These are phyloP conservation scores for Lepus americanus DNA, from an alignment of 2,113 vertebrate species.

Conservation along the genomic window DNA sequence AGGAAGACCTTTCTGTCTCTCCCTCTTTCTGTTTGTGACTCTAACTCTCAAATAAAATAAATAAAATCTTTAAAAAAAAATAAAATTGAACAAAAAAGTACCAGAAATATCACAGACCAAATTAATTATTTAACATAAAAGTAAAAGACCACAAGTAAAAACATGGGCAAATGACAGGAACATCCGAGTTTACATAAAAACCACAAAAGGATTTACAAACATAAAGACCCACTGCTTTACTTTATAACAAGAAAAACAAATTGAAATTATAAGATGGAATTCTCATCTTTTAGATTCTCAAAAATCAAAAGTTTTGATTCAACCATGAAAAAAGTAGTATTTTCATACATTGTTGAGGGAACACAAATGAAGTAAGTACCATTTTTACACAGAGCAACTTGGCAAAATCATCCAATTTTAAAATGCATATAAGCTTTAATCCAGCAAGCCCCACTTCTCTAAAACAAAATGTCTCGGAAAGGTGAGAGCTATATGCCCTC, in stretches of 20 bases:
- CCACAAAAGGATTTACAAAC: not conserved
- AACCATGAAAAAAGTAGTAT: not conserved
- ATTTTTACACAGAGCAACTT: constrained; percentile 1
- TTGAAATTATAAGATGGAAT: not conserved
- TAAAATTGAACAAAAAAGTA: not conserved
- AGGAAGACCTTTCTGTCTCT: too few relatives aligned
- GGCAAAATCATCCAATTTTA: not conserved
- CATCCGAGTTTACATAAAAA: not conserved
- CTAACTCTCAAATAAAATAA: constrained; percentile 20
- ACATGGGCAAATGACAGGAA: not conserved
- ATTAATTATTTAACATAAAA: constrained; percentile 22
- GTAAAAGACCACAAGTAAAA: constrained; percentile 22
- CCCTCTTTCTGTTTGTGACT: too few relatives aligned
- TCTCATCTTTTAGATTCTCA: constrained; percentile 33
- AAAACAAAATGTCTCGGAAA: not conserved
- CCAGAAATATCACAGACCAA: not conserved
- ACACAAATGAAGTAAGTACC: not conserved
- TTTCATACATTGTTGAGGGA: not conserved
- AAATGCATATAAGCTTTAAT: constrained; percentile 9
- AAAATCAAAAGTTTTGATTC: constrained; percentile 7
- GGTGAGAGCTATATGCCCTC: not conserved
- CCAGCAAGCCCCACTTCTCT: not conserved
- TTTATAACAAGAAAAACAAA: constrained; percentile 33
- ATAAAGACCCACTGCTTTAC: not conserved
- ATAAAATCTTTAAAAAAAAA: not conserved